These are phyloP conservation scores for Saguinus midas DNA, from an alignment of 2,113 vertebrate genomes.

Conservation along the genomic window DNA sequence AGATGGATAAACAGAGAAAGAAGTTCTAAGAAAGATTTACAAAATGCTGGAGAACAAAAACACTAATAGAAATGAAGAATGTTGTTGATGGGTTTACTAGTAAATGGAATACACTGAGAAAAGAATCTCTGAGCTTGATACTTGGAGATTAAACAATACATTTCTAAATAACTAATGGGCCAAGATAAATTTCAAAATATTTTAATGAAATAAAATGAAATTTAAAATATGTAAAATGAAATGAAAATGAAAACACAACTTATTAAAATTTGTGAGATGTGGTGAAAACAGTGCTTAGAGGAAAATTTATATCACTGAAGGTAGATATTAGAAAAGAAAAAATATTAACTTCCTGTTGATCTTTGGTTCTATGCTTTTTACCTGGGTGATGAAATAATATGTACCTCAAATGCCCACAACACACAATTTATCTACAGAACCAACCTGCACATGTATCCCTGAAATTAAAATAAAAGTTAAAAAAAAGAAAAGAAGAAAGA, in stretches of 20 bases:
- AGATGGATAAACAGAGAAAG: neutral
- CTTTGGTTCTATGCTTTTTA: too few species aligned
- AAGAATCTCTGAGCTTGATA: neutral
- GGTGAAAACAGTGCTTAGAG: neutral
- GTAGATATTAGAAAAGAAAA: neutral
- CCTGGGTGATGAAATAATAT: too few species aligned
- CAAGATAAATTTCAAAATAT: neutral
- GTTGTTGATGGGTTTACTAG: neutral
- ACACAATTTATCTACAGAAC: too few species aligned
- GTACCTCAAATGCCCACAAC: too few species aligned
- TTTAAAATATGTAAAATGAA: neutral
- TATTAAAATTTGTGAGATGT: neutral
- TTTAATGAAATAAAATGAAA: neutral
- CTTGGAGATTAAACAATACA: neutral
- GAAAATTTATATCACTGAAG: neutral
- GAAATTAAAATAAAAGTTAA: too few species aligned
- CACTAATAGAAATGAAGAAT: neutral
- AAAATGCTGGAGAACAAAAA: neutral
- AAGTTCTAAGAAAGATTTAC: neutral
- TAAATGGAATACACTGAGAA: neutral
- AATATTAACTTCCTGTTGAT: too few species aligned
- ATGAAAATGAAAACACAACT: neutral
- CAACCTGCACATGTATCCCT: too few species aligned
- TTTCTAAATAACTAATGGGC: neutral
- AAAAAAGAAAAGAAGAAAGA: neutral